A percentile compares a stretch with the other conserved stretches of the same genome.
These are phyloP conservation scores for Monochamus saltuarius DNA, from an alignment of 1,140 invertebrate genomes.

Conservation along the genomic window DNA sequence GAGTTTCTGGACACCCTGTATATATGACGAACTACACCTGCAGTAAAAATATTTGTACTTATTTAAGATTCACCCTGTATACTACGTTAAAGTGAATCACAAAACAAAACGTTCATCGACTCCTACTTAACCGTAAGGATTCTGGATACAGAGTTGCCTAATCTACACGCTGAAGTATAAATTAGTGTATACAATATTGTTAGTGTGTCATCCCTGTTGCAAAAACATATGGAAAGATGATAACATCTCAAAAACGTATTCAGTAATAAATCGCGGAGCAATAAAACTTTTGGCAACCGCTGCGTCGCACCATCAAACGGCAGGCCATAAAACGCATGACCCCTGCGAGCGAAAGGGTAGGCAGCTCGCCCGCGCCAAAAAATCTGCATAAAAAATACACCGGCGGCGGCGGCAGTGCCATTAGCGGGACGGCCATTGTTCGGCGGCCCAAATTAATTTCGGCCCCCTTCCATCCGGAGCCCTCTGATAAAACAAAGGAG, in stretches of 20 bases:
- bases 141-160: too few species aligned
- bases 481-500: constrained; percentile 13
- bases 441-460: constrained; percentile 45
- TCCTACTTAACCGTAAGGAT: too few species aligned
- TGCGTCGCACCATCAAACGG: constrained; percentile 23
- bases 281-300: constrained; percentile 19
- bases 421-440: constrained; percentile 46
- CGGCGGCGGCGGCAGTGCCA: constrained; percentile 41
- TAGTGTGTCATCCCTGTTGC: too few species aligned
- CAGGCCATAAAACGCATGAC: constrained; percentile 38
- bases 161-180: too few species aligned
- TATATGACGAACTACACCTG: too few species aligned
- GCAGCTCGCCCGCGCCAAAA: constrained; percentile 38
- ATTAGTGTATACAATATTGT: too few species aligned
- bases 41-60: too few species aligned
- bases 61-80: too few species aligned
- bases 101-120: too few species aligned
- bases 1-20: too few species aligned
- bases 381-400: constrained; percentile 17
- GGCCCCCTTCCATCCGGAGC: constrained; percentile 21
- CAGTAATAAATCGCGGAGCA: not conserved
- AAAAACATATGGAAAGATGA: too few species aligned
- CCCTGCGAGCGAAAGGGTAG: constrained; percentile 36
- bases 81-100: too few species aligned
- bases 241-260: not conserved